Base-by-base conservation (phyloP, 2,113 vertebrate genomes). In the Spermophilus dauricus region DNA sequence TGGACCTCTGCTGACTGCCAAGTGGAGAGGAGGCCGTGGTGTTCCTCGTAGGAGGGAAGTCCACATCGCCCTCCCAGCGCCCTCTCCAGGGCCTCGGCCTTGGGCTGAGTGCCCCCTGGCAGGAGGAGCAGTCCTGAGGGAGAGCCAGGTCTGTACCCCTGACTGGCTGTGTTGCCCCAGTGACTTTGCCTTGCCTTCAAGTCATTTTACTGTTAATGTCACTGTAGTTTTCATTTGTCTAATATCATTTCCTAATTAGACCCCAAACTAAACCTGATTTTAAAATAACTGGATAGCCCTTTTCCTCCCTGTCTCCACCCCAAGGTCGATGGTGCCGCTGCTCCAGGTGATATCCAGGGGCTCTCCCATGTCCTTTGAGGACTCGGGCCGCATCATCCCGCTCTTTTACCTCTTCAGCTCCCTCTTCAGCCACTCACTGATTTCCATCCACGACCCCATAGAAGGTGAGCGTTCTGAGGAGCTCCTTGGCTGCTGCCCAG, bases 341-440 rank as follows among this genome's bases (percentile, higher is more conserved):
- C 99, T 99, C 12, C 99, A 99, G 97, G 99, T 99, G 98, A 99
- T 99, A 96, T 99, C 99, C 0, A 99, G 99, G 97, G 99, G 99
- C 30, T 99, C 99, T 10, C 99, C 99, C 7, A 99, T 99, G 99
- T 99, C 99, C 30, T 99, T 99, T 61, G 99, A 99, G 93, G 99
- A 99, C 95, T 99, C 99, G 0, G 99, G 99, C 96, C 98, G 99
- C 84, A 99, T 99, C 98, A 99, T 99, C 97, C 99, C 99, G 42
- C 99, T 99, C 97, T 99, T 99, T 98, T 99, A 99, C 98, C 99
- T 99, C 97, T 99, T 99, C 98, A 99, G 99, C 98, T 99, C 99
- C 69, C 99, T 99, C 95, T 99, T 99, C 98, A 99, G 99, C 97
- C 99, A 99, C 98, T 99, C 99, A 0, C 99, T 99, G 37, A 99